Evolutionary conservation across 2,888 invertebrate genomes (phyloP), one percentile per base, ranked within the genome.

Genomic region (Macrosiphum euphorbiae): DNA sequence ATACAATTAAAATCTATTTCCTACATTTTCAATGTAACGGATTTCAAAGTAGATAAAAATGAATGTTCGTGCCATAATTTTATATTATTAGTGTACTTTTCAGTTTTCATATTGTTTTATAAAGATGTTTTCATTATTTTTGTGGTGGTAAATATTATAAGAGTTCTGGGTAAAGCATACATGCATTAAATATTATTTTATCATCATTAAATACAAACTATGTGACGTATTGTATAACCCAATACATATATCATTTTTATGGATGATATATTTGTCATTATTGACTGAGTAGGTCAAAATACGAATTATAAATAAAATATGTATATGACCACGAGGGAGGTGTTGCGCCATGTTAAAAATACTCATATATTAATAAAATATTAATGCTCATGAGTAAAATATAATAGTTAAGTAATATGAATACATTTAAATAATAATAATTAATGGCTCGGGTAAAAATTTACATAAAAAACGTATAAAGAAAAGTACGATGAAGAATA

Each of bases 1-100:
- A 87, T 92, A 78, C 20, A 55, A 88, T 88, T 88, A 88, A 52
- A 52, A 67, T 44, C 11, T 88, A 26, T 88, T 78, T 3, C 16
- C 35, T 78, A 78, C 78, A 8, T 78, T 78, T 78, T 78, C 78
- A 20, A 78, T 78, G 78, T 35, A 35, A 78, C 35, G 2, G 0
- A 78, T 35, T 78, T 35, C 8, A 35, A 78, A 35, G 78, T 20
- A 67, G 78, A 78, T 78, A 41, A 20, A 78, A 78, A 35, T 78
- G 3, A 10, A 1, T 20, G 20, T 78, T 58, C 58, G 20, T 78
- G 16, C 20, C 35, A 35, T 3, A 35, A 16, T 78, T 35, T 41
- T 41, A 78, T 13, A 78, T n/a, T 61, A 61, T 61, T n/a, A 28
- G 3, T 61, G 0, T 11, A n/a, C n/a, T 67, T 67, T 67, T 35